phyloP scores from a whole-genome alignment of 2,888 invertebrate genomes.

The Athalia rosae region DNA sequence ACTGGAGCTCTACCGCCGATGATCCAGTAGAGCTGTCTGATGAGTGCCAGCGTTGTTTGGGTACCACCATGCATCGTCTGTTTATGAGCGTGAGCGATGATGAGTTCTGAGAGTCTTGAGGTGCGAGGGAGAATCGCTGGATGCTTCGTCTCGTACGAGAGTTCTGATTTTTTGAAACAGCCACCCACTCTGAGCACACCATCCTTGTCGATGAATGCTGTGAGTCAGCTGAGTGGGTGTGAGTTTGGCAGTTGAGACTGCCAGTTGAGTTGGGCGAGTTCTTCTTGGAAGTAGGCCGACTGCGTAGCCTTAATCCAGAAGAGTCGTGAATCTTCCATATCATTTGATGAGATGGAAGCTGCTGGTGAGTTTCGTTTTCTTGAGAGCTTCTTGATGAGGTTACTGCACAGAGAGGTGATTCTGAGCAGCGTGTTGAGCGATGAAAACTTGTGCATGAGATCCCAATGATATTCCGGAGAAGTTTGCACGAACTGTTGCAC shows the following conservation, averaged over 20 bases:
- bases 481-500: background rate
- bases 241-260: conserved; percentile 14
- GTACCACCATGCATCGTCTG: conserved; percentile 49
- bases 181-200: conserved; percentile 51
- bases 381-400: background rate
- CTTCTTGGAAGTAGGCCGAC: conserved; percentile 20
- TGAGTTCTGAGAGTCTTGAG: conserved; percentile 29
- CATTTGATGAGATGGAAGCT: conserved; percentile 15
- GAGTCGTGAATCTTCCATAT: background rate
- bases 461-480: conserved; percentile 43
- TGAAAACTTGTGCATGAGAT: conserved; percentile 41
- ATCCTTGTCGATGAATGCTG: conserved; percentile 27
- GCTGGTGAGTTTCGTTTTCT: background rate
- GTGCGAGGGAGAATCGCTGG: conserved; percentile 40
- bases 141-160: conserved; percentile 44
- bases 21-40: conserved; percentile 26
- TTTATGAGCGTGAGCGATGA: conserved; percentile 46
- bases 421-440: background rate
- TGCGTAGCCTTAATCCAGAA: conserved; percentile 30
- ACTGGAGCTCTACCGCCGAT: conserved; percentile 28
- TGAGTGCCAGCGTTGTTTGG: conserved; percentile 43
- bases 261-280: conserved; percentile 29
- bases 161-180: conserved; percentile 36
- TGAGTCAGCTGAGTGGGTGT: conserved; percentile 41
- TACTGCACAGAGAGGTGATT: too few relatives aligned